Conservation (phyloP, 2,888 invertebrate genomes). For the Amphipyra berbera region DNA sequence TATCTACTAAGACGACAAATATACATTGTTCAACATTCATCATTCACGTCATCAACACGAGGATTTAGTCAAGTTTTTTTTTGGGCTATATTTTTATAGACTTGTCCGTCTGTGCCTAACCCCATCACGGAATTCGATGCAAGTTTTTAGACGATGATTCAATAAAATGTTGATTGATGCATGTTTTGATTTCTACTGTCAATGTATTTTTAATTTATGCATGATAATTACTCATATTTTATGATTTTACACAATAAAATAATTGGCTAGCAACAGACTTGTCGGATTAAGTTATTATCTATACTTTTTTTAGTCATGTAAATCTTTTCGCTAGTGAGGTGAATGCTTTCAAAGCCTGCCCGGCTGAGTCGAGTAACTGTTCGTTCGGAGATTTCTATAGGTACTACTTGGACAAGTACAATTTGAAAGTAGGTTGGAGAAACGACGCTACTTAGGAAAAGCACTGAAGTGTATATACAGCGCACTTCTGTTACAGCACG, state of each 20-base stretch:
- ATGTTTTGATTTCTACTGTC: constrained; percentile 63
- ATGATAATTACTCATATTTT: constrained; percentile 60
- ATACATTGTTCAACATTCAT: constrained; percentile 83
- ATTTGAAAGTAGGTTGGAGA: constrained; percentile 72
- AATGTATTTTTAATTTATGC: constrained; percentile 64
- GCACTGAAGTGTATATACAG: constrained; percentile 61
- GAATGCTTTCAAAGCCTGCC: constrained; percentile 32
- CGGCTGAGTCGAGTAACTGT: constrained; percentile 58
- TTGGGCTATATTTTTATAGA: constrained; percentile 74
- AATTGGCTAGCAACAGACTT: constrained; percentile 47
- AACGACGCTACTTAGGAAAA: constrained; percentile 67
- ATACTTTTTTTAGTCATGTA: constrained; percentile 16
- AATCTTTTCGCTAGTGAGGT: constrained; percentile 31
- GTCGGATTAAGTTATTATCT: constrained; percentile 28
- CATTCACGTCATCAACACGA: constrained; percentile 79
- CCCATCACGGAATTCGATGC: constrained; percentile 71
- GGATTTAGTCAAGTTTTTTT: constrained; percentile 76
- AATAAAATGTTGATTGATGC: constrained; percentile 68
- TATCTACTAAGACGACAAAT: constrained; percentile 78
- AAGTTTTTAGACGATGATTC: constrained; percentile 75
- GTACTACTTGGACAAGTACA: constrained; percentile 58
- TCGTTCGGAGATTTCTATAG: constrained; percentile 56
- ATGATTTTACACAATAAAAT: constrained; percentile 60
- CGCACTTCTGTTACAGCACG: constrained; percentile 40
- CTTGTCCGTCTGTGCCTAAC: constrained; percentile 71